Conservation (phyloP, 2,113 vertebrate genomes). For the Motacilla tschutschensis region DNA sequence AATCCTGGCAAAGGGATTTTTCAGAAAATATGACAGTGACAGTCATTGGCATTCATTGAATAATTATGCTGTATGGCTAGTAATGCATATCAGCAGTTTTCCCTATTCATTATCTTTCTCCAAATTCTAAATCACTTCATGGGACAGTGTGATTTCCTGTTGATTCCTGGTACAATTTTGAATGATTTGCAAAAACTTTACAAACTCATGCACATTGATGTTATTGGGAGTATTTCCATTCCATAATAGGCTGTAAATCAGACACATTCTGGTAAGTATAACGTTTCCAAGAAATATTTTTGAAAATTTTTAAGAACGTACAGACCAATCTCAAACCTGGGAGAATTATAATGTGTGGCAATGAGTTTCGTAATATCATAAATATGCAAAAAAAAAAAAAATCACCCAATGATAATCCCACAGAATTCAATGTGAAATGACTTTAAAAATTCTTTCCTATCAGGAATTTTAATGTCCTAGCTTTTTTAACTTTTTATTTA, state of each 20-base stretch:
- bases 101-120: background rate
- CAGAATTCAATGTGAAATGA: background rate
- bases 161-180: background rate
- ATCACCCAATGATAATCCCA: background rate
- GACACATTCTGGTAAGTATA: background rate
- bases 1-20: too few relatives aligned
- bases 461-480: background rate
- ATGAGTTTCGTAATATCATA: background rate
- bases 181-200: background rate
- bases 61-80: background rate
- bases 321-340: background rate
- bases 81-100: background rate
- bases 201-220: background rate
- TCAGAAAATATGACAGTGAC: too few relatives aligned
- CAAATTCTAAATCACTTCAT: background rate
- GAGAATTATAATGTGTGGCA: background rate
- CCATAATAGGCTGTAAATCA: background rate
- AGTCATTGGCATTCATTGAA: background rate
- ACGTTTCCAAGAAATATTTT: background rate
- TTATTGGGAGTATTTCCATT: background rate
- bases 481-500: background rate
- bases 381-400: background rate
- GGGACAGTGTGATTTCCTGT: background rate
- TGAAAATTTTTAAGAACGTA: background rate
- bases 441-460: background rate